phyloP scores from a whole-genome alignment of 2,888 invertebrate genomes.

The Lottia scabra region DNA sequence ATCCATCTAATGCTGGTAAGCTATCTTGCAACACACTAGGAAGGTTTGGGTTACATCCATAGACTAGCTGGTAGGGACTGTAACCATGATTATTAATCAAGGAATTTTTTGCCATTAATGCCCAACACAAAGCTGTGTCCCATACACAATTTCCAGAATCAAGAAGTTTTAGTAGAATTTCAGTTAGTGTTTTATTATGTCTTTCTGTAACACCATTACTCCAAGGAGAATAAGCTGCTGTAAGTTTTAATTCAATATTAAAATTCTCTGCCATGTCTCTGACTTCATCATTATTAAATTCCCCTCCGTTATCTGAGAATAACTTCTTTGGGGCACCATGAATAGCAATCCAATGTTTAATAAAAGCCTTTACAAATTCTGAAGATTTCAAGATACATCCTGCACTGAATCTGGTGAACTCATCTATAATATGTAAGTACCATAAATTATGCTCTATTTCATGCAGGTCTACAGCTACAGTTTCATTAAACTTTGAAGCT shows the following conservation, averaged over 20 bases:
- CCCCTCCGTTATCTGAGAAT: slow-evolving; percentile 25
- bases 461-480: slow-evolving; percentile 23
- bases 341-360: slow-evolving; percentile 18
- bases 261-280: slow-evolving; percentile 28
- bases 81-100: slow-evolving; percentile 11
- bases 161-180: slow-evolving; percentile 21
- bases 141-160: slow-evolving; percentile 20
- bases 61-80: slow-evolving; percentile 22
- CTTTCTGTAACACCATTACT: slow-evolving; percentile 13
- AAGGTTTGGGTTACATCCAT: slow-evolving; percentile 20
- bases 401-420: slow-evolving; percentile 26
- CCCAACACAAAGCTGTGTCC: slow-evolving; percentile 20
- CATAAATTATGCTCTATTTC: slow-evolving; percentile 18
- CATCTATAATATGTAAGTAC: slow-evolving; percentile 26
- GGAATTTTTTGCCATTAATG: slow-evolving; percentile 15
- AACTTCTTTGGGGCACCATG: slow-evolving; percentile 22
- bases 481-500: slow-evolving; percentile 19
- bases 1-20: slow-evolving; percentile 19
- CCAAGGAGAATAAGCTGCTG: slow-evolving; percentile 17
- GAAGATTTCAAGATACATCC: slow-evolving; percentile 20
- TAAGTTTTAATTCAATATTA: slow-evolving; percentile 19
- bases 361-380: slow-evolving; percentile 23
- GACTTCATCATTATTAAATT: slow-evolving; percentile 23
- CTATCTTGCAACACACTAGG: slow-evolving; percentile 19
- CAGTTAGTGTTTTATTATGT: slow-evolving; percentile 22